Evolutionary conservation across 1,140 invertebrate genomes (phyloP), one percentile per base, ranked within the genome.

Genomic region (Andrena cerasifolii): DNA sequence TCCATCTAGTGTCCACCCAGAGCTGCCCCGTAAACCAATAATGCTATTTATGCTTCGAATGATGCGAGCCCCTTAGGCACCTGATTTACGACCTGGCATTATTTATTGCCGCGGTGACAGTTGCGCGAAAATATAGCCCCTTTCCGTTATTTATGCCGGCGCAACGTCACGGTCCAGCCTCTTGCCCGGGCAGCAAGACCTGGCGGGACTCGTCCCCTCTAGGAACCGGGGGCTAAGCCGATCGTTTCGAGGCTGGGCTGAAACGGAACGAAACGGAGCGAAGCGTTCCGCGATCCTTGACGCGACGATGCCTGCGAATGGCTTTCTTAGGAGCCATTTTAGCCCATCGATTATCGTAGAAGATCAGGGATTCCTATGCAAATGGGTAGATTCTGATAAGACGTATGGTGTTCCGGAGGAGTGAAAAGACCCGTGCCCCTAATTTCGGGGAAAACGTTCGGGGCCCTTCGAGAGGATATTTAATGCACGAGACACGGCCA

Each of bases 31-130:
- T 90, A 92, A 91, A 91, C 87, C 90, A 88, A 91, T 92, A 90
- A 91, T 91, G 86, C 89, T 91, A 90, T 91, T 91, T 91, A 90
- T 86, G 87, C 79, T 70, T 86, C 72, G 79, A 91, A 92, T 91
- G 75, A 91, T 91, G 88, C 84, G 87, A 71, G 33, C 26, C 84
- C 80, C 85, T 90, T 86, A 85, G 73, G n/a, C n/a, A 43, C n/a
- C 66, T 89, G 86, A 92, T 92, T 92, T 92, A 92, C 78, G 88
- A 73, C 8, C 28, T 5, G 8, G 54, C 7, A 12, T 77, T 76
- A 83, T 80, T 83, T 83, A 71, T 53, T 58, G 47, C 58, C 43
- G 21, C 12, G 8, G 49, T 10, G n/a, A 12, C 68, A 66, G 82
- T 86, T 88, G 78, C 86, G 86, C 86, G 82, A 90, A 91, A 89